Conservation (phyloP, 1,140 invertebrate species). For the Cylas formicarius region DNA sequence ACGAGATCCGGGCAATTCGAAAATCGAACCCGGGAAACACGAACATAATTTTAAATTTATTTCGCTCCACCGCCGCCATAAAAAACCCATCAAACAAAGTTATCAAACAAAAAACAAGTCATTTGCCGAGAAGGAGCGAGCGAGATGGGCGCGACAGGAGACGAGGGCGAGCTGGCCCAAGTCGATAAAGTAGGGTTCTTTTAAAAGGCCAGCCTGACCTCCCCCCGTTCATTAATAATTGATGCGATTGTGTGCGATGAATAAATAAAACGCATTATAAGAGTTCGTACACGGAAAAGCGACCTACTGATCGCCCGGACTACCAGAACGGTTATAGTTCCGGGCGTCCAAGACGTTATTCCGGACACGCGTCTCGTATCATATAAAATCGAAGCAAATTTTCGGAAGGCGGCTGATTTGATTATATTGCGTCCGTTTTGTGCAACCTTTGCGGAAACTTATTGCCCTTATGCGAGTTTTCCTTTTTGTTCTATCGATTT, state of each 20-base stretch:
- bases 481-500: too few relatives aligned
- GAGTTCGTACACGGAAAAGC: constrained; percentile 28
- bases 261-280: constrained; percentile 43
- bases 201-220: constrained; percentile 38
- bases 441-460: constrained; percentile 29
- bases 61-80: constrained; percentile 34
- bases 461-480: too few relatives aligned
- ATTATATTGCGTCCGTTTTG: constrained; percentile 37
- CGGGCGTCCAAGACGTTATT: constrained; percentile 23
- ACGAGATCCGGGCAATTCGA: too few relatives aligned
- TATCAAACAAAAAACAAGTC: constrained; percentile 42
- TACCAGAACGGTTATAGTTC: too few relatives aligned
- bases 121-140: constrained; percentile 42
- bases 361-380: constrained; percentile 35
- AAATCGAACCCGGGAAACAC: too few relatives aligned
- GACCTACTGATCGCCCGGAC: constrained; percentile 17
- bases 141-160: too few relatives aligned
- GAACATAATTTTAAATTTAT: constrained; percentile 40
- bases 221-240: constrained; percentile 41
- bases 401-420: constrained; percentile 34
- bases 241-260: constrained; percentile 43
- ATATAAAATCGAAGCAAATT: constrained; percentile 40
- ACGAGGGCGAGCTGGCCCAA: constrained; percentile 37
- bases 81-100: constrained; percentile 43
- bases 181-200: constrained; percentile 41